Conservation (phyloP, 2,888 invertebrate species). For the Parapristionchus giblindavisi region DNA sequence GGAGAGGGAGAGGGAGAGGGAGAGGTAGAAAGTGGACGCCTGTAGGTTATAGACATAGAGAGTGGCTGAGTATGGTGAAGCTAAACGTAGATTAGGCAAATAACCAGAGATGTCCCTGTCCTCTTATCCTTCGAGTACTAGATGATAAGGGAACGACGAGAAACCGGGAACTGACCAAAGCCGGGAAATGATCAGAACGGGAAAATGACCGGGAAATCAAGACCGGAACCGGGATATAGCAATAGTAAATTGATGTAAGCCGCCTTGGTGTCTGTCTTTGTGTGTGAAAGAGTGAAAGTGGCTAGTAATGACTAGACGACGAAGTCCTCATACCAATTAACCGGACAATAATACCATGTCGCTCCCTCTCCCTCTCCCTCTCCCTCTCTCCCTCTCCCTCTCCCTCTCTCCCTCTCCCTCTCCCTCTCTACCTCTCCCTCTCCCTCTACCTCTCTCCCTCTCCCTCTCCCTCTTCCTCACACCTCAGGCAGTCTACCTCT, state of each 20-base stretch:
- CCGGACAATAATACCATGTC: background rate
- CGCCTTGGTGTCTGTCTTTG: background rate
- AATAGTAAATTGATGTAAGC: background rate
- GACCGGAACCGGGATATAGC: background rate
- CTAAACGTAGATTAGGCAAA: background rate
- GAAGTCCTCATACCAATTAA: background rate
- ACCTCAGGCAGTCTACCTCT: background rate
- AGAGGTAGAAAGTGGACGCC: conserved; percentile 10
- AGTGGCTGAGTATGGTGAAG: conserved; percentile 11
- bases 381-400: conserved; percentile 7
- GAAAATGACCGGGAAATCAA: conserved; percentile 14
- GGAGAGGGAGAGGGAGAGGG: background rate
- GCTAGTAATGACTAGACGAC: background rate
- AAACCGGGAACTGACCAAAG: background rate
- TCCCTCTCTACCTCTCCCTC: background rate
- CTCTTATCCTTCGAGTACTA: too few relatives aligned
- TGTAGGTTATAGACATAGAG: conserved; percentile 29
- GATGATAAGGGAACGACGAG: background rate
- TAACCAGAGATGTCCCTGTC: too few relatives aligned
- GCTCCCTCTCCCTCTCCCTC: background rate
- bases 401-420: background rate
- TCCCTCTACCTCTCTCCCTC: background rate
- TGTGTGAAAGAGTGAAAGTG: conserved; percentile 8
- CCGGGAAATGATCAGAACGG: conserved; percentile 1
- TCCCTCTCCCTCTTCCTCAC: conserved; percentile 1